Evolutionary conservation across 2,888 invertebrate species (phyloP), one percentile per base, ranked within the genome.

Genomic region (Apodemia zela): DNA sequence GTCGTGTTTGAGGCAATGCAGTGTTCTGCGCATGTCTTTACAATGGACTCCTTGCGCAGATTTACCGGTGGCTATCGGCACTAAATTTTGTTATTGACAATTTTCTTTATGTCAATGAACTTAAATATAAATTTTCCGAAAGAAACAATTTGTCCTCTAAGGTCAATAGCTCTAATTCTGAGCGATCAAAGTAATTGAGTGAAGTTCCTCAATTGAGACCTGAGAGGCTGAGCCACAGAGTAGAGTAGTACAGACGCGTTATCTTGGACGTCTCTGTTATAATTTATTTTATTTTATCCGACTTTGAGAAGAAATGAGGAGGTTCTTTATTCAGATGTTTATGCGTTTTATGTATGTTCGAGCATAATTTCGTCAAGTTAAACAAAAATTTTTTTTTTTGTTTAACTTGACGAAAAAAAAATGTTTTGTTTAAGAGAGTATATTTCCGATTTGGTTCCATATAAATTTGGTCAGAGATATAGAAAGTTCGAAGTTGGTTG

Each of bases 1-100:
- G 84, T 89, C 86, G 80, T 81, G 81, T 86, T 87, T 89, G 89
- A 85, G 82, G 89, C 87, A 89, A 75, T 89, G 90, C 89, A 84
- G 89, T 82, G 82, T 81, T 84, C 82, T 89, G 89, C 89, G 89
- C 89, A 89, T 88, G 89, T 83, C 76, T 79, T 72, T 71, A 76
- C 74, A 76, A 76, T 80, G 79, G 72, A 75, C 72, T 75, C 75
- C 78, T 77, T 87, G 89, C 89, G 89, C 89, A 89, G 81, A 78
- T 76, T 78, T 72, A 77, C 79, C 13, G 29, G 15, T 72, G 73
- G 74, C 79, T 68, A 68, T 69, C 67, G 62, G 69, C 66, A 69
- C 82, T 78, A 80, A 80, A 81, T 84, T 84, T 80, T 83, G 69
- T 75, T 89, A 87, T 87, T 84, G 87, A 85, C 82, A 82, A 85